Evolutionary conservation across 2,888 invertebrate genomes (phyloP).

Genomic region (Drosophila subquinaria): DNA sequence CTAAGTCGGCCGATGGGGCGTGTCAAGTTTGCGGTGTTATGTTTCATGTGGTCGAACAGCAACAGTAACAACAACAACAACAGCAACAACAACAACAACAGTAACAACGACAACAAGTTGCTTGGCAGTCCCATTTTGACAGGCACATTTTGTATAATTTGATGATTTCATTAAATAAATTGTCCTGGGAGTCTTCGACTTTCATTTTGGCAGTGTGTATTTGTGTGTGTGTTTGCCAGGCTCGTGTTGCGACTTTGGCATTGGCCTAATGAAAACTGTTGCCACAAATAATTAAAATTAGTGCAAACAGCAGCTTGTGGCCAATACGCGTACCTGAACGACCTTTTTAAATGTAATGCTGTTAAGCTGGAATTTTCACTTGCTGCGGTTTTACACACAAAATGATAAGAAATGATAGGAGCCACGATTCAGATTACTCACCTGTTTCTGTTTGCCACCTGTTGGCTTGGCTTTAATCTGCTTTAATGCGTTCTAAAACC

Average conservation of each 20-base stretch:
- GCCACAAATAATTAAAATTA: conserved; percentile 67
- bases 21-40: conserved; percentile 63
- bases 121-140: conserved; percentile 64
- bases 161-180: conserved; percentile 79
- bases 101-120: conserved; percentile 46
- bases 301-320: conserved; percentile 36
- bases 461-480: conserved; percentile 56
- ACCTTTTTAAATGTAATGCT: conserved; percentile 35
- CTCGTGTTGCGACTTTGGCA: conserved; percentile 32
- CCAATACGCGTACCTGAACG: conserved; percentile 7
- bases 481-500: conserved; percentile 59
- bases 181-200: conserved; percentile 29
- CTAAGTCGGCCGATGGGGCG: conserved; percentile 19
- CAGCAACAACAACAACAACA: conserved; percentile 11
- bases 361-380: not conserved
- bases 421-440: conserved; percentile 18
- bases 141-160: conserved; percentile 72
- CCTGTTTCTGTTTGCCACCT: conserved; percentile 10
- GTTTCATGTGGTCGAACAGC: conserved; percentile 57
- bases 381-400: conserved; percentile 6
- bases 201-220: conserved; percentile 5
- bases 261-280: conserved; percentile 39
- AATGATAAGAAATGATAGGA: conserved; percentile 15
- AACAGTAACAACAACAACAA: conserved; percentile 30
- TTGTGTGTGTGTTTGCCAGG: conserved; percentile 1